Evolutionary conservation across 2,888 invertebrate species (phyloP), one percentile per base, ranked within the genome.

Genomic region (Campaea margaritaria): DNA sequence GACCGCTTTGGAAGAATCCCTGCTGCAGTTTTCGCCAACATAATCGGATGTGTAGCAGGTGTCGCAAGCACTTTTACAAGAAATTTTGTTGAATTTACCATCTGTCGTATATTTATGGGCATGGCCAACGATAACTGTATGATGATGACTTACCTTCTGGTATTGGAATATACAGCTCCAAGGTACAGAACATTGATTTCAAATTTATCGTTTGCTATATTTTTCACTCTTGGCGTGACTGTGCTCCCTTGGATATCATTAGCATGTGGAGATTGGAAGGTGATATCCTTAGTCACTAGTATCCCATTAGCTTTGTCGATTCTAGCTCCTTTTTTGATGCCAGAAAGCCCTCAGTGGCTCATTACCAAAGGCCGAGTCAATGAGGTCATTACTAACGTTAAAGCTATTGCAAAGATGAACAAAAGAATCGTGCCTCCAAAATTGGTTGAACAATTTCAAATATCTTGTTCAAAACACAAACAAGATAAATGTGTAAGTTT

Each of bases 271-370:
- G 66, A 88, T 70, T 90, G 89, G 89, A 87, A 81, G 62, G 67
- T 62, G 8, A 48, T 87, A 11, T 77, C 82, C 2, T 71, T 89
- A 57, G 87, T 67, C 0, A 88, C 84, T 2, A 87, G 87, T 60
- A 58, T 83, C 14, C 87, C 88, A 0, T 72, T 89, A 75, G 76
- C 68, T 0, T 55, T 85, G 8, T 66, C 82, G 3, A 9, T 89
- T 36, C 36, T 87, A 2, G 74, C 85, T 9, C 85, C 83, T 9
- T 73, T 85, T 12, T 48, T 87, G 15, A 71, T 88, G 31, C 87
- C 87, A 0, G 89, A 90, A 66, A 90, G 89, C 60, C 85, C 89
- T 11, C 77, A 84, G 48, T 90, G 89, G 89, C 63, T 87, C 9
- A 58, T 89, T 2, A 81, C 83, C 11, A 85, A 82, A 58, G 86